Percentiles rank a stretch among this genome's conserved stretches.
These are phyloP conservation scores for Picus viridis DNA, from an alignment of 2,797 vertebrate genomes.

Conservation along the genomic window DNA sequence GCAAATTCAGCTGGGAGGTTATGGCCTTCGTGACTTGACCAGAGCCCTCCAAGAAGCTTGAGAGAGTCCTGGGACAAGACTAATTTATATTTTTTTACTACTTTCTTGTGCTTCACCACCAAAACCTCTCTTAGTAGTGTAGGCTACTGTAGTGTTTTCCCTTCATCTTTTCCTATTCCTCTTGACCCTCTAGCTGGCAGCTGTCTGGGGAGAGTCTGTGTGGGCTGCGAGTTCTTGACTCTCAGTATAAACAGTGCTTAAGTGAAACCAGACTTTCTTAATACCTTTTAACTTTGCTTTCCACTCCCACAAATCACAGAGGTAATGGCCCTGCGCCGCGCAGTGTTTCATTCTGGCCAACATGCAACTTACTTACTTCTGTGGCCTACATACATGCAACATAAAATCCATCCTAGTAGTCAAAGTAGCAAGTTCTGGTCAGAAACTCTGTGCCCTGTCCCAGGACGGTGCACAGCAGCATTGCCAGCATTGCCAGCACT, in stretches of 20 bases:
- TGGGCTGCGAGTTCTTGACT: constrained; percentile 23
- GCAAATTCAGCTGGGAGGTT: constrained; percentile 2
- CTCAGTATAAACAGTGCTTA: constrained; percentile 36
- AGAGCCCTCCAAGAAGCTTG: not conserved
- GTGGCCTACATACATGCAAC: not conserved
- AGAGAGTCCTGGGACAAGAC: not conserved
- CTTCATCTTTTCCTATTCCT: not conserved
- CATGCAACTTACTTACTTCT: not conserved
- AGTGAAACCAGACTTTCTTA: constrained; percentile 52
- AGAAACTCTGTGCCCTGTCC: rapidly evolving
- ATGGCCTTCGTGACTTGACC: not conserved
- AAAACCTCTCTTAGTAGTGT: not conserved
- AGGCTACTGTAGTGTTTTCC: constrained; percentile 19
- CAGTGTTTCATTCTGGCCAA: not conserved
- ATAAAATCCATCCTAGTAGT: not conserved
- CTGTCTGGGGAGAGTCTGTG: not conserved
- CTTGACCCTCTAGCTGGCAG: constrained; percentile 3
- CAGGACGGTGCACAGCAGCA: rapidly evolving
- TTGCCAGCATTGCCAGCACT: not conserved
- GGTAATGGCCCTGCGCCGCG: not conserved
- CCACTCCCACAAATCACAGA: constrained; percentile 8
- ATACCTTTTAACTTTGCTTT: constrained; percentile 21
- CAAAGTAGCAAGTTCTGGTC: not conserved
- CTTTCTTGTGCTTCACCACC: not conserved
- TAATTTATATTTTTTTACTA: not conserved